Percentiles rank a stretch among this genome's conserved stretches.
These are phyloP conservation scores for Orchesellides sinensis DNA, from an alignment of 2,888 invertebrate genomes.

Conservation along the genomic window DNA sequence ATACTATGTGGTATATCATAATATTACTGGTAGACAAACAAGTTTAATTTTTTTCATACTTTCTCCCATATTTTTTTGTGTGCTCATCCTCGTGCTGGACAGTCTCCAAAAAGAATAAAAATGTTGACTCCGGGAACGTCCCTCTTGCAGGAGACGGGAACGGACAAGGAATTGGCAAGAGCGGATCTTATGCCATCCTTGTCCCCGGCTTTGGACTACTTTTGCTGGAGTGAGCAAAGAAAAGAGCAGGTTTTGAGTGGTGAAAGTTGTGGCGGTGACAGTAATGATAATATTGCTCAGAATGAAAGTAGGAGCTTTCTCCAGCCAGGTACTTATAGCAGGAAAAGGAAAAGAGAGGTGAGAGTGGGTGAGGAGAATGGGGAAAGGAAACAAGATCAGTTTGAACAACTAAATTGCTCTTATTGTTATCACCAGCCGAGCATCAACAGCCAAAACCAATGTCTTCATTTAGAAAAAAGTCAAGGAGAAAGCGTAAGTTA, in stretches of 20 bases:
- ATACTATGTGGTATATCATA: background rate
- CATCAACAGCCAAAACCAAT: background rate
- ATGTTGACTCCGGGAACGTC: slow-evolving; percentile 68
- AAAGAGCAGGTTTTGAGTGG: background rate
- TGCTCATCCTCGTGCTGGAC: slow-evolving; percentile 40
- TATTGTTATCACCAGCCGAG: slow-evolving; percentile 13
- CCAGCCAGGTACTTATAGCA: background rate
- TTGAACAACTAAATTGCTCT: slow-evolving; percentile 12
- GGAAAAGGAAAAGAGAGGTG: slow-evolving; percentile 6
- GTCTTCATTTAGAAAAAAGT: background rate
- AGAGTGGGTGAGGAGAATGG: background rate
- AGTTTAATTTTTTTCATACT: background rate
- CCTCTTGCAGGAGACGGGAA: slow-evolving; percentile 21
- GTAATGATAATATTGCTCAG: background rate
- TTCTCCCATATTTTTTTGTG: background rate
- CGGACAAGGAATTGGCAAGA: slow-evolving; percentile 25
- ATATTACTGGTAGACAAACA: background rate
- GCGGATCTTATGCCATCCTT: slow-evolving; percentile 1
- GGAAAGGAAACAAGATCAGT: background rate
- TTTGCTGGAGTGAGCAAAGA: background rate
- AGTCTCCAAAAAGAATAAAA: slow-evolving; percentile 50
- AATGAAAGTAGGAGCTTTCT: background rate
- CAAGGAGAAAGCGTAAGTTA: slow-evolving; percentile 3
- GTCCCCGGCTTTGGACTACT: slow-evolving; percentile 20
- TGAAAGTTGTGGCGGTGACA: background rate